A percentile compares a stretch with the other conserved stretches of the same genome.
Evolutionary conservation across 2,797 vertebrate species (phyloP).

Genomic region (Hipposideros larvatus): DNA sequence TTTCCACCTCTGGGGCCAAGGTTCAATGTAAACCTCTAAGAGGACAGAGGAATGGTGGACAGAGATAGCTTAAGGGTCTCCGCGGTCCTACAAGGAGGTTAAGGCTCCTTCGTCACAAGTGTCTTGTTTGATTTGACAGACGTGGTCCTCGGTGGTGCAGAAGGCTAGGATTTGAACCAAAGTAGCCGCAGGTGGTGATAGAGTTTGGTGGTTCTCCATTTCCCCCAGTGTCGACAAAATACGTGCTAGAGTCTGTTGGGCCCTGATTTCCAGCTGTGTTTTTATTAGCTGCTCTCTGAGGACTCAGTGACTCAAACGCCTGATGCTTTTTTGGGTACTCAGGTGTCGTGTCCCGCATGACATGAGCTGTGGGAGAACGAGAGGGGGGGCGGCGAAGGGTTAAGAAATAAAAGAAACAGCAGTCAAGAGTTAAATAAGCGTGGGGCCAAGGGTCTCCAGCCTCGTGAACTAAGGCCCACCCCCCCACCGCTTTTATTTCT

Average conservation of each 20-base stretch:
- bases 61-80: background rate
- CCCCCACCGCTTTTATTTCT: too few relatives aligned
- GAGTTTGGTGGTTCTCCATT: background rate
- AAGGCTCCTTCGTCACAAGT: background rate
- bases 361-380: too few relatives aligned
- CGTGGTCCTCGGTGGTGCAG: fast-evolving
- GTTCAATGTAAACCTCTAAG: background rate
- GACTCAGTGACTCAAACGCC: background rate
- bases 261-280: background rate
- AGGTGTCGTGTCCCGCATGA: too few relatives aligned
- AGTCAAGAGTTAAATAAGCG: too few relatives aligned
- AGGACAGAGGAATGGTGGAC: background rate
- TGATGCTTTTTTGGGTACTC: background rate
- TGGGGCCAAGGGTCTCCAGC: too few relatives aligned
- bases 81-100: background rate
- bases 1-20: background rate
- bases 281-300: background rate
- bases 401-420: too few relatives aligned
- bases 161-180: background rate
- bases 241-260: background rate
- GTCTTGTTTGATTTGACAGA: background rate
- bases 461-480: too few relatives aligned
- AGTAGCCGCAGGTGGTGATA: background rate
- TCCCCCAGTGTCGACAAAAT: background rate
- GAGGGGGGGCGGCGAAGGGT: too few relatives aligned